Base-by-base conservation (phyloP, 92 coral and sea anemone genomes). In the Pocillopora meandrina region DNA sequence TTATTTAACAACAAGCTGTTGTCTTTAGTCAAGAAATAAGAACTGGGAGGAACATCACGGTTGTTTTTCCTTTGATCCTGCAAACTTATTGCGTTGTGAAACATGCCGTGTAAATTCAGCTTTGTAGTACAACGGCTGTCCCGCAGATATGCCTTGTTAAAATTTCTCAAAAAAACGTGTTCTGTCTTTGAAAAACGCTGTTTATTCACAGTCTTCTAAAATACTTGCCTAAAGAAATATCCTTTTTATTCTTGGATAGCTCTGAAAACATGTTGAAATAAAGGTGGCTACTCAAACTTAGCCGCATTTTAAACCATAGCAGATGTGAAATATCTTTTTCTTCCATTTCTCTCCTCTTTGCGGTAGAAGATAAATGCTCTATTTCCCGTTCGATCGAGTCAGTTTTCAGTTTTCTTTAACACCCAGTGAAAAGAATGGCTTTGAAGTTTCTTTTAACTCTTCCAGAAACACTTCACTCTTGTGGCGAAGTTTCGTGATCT, bases 91-190 rank as follows among this genome's bases (percentile, higher is more conserved):
- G 75, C 66, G 36, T 68, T 31, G 33, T 61, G 42, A 69, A 66
- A 26, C 64, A 49, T 21, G 69, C 35, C 1, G 8, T 42, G 52
- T 42, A 42, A 42, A 42, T 42, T 42, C 1, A 16, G 61, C 86
- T 72, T 82, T 72, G 79, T 74, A 2, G 21, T 16, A 21, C 12
- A 10, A 12, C 9, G 47, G 55, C 72, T 42, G 55, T 49, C 86
- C 86, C 35, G 86, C 20, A 19, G 86, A 35, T 73, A 62, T 64
- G 34, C 86, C 49, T 64, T 33, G 17, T 73, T 57, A 61, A 73
- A 47, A 18, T 49, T 67, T 21, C 59, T 72, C 35, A 13, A 47
- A 52, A 55, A 81, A 82, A 82, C 86, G 86, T 82, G 86, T 73
- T 73, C 79, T 18, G 71, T 70, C 55, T 61, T 82, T 73, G 86